These are phyloP conservation scores for Vidua chalybeata DNA, from an alignment of 2,113 vertebrate species.

Conservation along the genomic window DNA sequence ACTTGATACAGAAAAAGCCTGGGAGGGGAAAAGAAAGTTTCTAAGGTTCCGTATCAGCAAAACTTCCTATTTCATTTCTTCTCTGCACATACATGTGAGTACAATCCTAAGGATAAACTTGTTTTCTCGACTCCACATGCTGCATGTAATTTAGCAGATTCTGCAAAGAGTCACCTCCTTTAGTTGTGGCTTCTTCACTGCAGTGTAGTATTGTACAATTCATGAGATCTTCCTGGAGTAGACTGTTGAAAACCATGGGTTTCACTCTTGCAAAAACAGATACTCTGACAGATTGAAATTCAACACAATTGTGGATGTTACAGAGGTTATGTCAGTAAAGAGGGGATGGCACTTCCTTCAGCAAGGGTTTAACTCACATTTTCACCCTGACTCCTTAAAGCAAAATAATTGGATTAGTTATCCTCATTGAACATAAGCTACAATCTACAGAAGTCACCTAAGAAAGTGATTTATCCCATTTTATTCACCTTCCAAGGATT, in stretches of 20 bases:
- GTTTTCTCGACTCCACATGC: neutral
- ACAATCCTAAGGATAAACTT: neutral
- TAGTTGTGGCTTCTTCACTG: neutral
- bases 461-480: neutral
- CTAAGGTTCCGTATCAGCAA: neutral
- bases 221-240: neutral
- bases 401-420: neutral
- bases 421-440: neutral
- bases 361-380: neutral
- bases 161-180: neutral
- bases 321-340: neutral
- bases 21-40: neutral
- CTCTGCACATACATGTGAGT: neutral
- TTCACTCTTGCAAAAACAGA: neutral
- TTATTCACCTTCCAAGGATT: neutral
- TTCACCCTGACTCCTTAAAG: neutral
- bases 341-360: neutral
- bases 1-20: neutral
- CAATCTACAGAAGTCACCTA: neutral
- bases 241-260: neutral
- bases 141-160: neutral
- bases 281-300: neutral
- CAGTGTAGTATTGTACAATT: accelerated
- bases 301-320: neutral
- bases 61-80: neutral